Conservation (phyloP, 2,797 vertebrate genomes). For the Acanthornis magna region DNA sequence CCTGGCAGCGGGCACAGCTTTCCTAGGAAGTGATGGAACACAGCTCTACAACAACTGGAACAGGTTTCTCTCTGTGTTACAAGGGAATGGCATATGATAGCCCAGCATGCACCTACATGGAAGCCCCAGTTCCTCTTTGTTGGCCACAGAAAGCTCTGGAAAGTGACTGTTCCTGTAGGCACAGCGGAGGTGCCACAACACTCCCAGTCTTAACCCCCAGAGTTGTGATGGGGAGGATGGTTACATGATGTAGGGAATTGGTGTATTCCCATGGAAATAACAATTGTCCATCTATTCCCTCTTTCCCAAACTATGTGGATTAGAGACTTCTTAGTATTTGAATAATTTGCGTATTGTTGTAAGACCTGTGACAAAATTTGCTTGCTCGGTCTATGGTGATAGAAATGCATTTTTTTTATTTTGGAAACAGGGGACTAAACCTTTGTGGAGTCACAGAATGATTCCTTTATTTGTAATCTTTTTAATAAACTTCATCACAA, state of each 20-base stretch:
- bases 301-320: background rate
- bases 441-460: background rate
- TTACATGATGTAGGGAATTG: accelerated
- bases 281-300: accelerated
- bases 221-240: accelerated
- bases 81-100: background rate
- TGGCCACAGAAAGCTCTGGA: background rate
- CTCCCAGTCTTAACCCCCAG: background rate
- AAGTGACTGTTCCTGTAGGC: background rate
- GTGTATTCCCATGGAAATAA: background rate
- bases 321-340: background rate
- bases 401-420: background rate
- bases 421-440: background rate
- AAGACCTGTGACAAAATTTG: background rate
- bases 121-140: background rate
- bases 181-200: accelerated
- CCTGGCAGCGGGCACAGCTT: background rate
- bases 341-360: background rate
- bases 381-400: background rate
- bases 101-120: accelerated
- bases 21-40: accelerated
- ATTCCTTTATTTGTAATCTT: background rate
- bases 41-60: background rate
- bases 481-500: background rate
- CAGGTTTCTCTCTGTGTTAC: background rate